These are phyloP conservation scores for Cephonodes hylas DNA, from an alignment of 2,888 invertebrate genomes.

Conservation along the genomic window DNA sequence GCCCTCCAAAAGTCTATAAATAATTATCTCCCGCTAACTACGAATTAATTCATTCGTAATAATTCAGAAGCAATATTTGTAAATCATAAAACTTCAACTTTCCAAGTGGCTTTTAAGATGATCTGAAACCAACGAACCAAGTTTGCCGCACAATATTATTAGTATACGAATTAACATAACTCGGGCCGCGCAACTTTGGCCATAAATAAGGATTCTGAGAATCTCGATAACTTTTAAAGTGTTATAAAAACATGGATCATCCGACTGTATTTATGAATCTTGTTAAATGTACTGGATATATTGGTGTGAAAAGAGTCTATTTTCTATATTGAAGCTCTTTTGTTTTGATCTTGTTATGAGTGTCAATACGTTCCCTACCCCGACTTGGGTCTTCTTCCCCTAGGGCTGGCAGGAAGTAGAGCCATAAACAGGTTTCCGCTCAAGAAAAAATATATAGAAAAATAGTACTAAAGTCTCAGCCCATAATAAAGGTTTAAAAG, in stretches of 20 bases:
- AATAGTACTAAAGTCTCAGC: too few species aligned
- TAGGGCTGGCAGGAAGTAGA: too few species aligned
- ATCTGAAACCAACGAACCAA: slow-evolving; percentile 37
- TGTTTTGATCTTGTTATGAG: too few species aligned
- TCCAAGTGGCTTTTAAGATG: slow-evolving; percentile 34
- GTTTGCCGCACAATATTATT: slow-evolving; percentile 30
- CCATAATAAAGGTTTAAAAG: too few species aligned
- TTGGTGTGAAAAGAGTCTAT: background rate
- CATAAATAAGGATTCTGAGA: slow-evolving; percentile 25
- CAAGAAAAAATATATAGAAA: background rate
- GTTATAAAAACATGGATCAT: slow-evolving; percentile 20
- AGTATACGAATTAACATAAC: slow-evolving; percentile 33
- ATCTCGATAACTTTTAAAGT: slow-evolving; percentile 14
- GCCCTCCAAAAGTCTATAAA: background rate
- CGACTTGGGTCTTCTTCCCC: too few species aligned
- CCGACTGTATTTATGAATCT: slow-evolving; percentile 22
- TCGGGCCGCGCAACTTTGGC: slow-evolving; percentile 17
- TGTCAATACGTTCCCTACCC: too few species aligned
- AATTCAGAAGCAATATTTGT: slow-evolving; percentile 13
- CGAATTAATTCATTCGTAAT: slow-evolving; percentile 5
- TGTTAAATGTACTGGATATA: slow-evolving; percentile 15
- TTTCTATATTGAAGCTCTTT: too few species aligned
- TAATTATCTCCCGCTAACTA: background rate
- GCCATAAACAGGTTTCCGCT: background rate
- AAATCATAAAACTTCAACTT: slow-evolving; percentile 22